A percentile compares a stretch with the other conserved stretches of the same genome.
phyloP scores from a whole-genome alignment of 1,140 invertebrate genomes.

The Drosophila lacteicornis region DNA sequence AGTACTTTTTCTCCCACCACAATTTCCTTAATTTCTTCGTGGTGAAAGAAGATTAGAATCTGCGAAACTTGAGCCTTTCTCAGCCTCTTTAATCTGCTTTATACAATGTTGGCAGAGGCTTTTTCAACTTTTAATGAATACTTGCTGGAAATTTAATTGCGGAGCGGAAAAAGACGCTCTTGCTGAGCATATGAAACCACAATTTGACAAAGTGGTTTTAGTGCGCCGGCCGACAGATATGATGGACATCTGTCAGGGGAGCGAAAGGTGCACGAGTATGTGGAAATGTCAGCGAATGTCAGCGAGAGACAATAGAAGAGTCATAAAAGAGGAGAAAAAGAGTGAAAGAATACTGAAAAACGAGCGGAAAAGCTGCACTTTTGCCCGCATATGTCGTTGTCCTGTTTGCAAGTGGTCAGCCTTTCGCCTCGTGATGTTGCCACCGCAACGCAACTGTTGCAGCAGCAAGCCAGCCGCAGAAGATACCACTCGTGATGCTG shows the following conservation, averaged over 20 bases:
- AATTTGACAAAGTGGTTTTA: slow-evolving; percentile 25
- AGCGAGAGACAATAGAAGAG: slow-evolving; percentile 55
- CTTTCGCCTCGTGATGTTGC: slow-evolving; percentile 10
- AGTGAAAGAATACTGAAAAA: slow-evolving; percentile 5
- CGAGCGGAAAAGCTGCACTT: slow-evolving; percentile 31
- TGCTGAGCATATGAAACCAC: slow-evolving; percentile 2
- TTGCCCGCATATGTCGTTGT: slow-evolving; percentile 30
- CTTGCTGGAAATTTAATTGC: not conserved
- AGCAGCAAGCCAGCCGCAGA: slow-evolving; percentile 9
- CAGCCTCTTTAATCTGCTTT: not conserved
- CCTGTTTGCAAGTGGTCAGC: not conserved
- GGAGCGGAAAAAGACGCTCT: not conserved
- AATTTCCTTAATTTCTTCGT: slow-evolving; percentile 5
- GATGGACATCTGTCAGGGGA: slow-evolving; percentile 45
- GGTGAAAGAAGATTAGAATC: slow-evolving; percentile 10
- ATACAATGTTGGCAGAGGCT: not conserved
- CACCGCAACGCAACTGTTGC: slow-evolving; percentile 61
- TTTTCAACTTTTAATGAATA: slow-evolving; percentile 25
- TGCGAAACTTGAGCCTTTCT: slow-evolving; percentile 14
- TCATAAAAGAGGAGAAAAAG: slow-evolving; percentile 1
- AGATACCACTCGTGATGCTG: not conserved
- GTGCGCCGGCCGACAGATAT: slow-evolving; percentile 28
- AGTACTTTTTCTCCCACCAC: slow-evolving; percentile 14
- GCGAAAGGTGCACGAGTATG: slow-evolving; percentile 23
- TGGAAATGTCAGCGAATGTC: slow-evolving; percentile 59